A percentile compares a stretch with the other conserved stretches of the same genome.
Conservation (phyloP, 2,113 vertebrate species). For the Canis aureus region DNA sequence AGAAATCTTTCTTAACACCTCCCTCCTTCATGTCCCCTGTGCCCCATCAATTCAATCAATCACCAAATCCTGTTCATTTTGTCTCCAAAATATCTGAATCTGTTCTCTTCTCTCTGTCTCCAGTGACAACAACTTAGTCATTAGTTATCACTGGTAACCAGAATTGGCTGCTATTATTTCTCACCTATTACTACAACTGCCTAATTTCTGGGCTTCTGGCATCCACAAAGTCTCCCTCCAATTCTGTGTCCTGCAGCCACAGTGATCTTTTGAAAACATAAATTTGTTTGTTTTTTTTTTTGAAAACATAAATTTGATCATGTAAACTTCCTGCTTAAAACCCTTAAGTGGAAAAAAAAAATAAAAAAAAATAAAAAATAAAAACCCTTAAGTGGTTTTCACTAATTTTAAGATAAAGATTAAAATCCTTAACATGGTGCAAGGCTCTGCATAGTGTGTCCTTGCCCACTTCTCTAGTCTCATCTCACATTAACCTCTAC, state of each 20-base stretch:
- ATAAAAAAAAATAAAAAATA: too few species aligned
- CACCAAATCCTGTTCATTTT: conserved; percentile 21
- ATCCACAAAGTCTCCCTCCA: neutral
- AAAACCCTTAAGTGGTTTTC: neutral
- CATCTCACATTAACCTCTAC: neutral
- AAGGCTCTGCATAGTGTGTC: neutral
- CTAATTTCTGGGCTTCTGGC: neutral
- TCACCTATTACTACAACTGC: neutral
- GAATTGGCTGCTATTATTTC: conserved; percentile 1
- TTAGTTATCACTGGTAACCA: conserved; percentile 15
- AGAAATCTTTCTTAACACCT: neutral
- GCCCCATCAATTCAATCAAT: neutral
- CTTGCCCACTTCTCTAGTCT: neutral
- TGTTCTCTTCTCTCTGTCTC: neutral
- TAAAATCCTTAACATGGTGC: neutral
- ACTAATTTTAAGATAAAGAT: conserved; percentile 21
- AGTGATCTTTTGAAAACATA: neutral
- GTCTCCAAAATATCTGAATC: neutral
- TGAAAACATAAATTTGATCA: neutral
- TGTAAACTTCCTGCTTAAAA: conserved; percentile 4
- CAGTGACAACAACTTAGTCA: neutral
- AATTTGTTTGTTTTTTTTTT: neutral
- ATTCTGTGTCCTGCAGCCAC: conserved; percentile 2
- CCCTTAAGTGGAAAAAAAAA: neutral
- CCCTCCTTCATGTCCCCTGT: neutral